These are phyloP conservation scores for Pterobdella sp. DNA, from an alignment of 2,888 invertebrate genomes.

Conservation along the genomic window DNA sequence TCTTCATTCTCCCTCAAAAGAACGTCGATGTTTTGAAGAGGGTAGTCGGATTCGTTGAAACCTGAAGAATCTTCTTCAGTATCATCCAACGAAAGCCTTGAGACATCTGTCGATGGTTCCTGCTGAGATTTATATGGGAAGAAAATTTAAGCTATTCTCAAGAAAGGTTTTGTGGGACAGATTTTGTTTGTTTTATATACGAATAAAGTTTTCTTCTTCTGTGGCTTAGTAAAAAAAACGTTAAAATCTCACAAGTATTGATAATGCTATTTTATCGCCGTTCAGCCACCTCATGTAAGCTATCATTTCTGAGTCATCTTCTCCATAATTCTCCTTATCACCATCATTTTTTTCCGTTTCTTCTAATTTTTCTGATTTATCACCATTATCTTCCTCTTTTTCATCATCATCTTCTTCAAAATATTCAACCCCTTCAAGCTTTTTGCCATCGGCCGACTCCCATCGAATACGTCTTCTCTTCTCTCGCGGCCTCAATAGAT, in stretches of 20 bases:
- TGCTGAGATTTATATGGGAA: neutral
- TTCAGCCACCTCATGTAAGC: neutral
- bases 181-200: no score
- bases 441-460: neutral
- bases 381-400: neutral
- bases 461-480: neutral
- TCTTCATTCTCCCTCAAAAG: neutral
- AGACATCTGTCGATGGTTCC: neutral
- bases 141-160: neutral
- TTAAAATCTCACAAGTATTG: neutral
- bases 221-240: no score
- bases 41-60: neutral
- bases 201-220: no score
- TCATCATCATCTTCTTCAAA: neutral
- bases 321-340: neutral
- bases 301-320: neutral
- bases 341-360: neutral
- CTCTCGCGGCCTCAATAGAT: no score
- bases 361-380: neutral
- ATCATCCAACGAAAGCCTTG: neutral
- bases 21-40: neutral
- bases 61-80: neutral
- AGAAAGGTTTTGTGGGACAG: neutral
- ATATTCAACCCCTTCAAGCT: neutral
- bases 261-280: neutral